Evolutionary conservation across 2,888 invertebrate species (phyloP).

Genomic region (Gandaritis pyraliata): DNA sequence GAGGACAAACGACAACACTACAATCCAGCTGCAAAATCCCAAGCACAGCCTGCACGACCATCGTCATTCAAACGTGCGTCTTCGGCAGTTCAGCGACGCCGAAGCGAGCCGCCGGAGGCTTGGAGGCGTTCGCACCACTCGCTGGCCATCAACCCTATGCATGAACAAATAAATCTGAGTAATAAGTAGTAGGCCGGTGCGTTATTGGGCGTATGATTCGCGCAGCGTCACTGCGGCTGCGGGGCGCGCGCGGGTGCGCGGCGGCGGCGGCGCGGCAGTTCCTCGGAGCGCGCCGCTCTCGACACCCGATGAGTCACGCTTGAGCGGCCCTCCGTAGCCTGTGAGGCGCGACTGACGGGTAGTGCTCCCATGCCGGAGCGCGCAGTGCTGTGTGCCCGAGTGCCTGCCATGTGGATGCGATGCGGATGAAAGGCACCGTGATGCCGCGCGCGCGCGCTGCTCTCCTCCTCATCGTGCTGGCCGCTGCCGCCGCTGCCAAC

Average conservation of each 20-base stretch:
- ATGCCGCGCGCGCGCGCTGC: constrained; percentile 63
- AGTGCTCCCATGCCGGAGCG: constrained; percentile 68
- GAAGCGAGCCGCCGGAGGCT: not conserved
- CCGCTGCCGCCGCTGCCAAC: constrained; percentile 83
- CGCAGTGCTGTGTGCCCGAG: constrained; percentile 59
- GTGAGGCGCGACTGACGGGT: constrained; percentile 59
- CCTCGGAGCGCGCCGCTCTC: constrained; percentile 52
- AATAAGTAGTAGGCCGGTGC: constrained; percentile 75
- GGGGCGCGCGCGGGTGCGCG: constrained; percentile 47
- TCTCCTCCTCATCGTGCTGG: constrained; percentile 67
- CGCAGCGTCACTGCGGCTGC: constrained; percentile 81
- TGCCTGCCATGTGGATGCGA: constrained; percentile 73
- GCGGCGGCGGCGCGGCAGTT: constrained; percentile 54
- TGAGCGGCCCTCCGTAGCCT: constrained; percentile 51
- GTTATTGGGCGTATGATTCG: constrained; percentile 83
- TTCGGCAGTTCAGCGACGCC: constrained; percentile 2
- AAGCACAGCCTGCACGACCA: constrained; percentile 20
- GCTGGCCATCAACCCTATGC: constrained; percentile 70
- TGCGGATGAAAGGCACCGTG: constrained; percentile 69
- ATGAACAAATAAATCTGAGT: constrained; percentile 79
- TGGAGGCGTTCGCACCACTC: constrained; percentile 52
- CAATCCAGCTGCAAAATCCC: constrained; percentile 13
- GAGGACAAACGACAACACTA: constrained; percentile 3
- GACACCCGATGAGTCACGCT: constrained; percentile 65
- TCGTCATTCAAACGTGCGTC: constrained; percentile 8